These are phyloP conservation scores for Hippopotamus amphibius DNA, from an alignment of 2,113 vertebrate species.

Conservation along the genomic window DNA sequence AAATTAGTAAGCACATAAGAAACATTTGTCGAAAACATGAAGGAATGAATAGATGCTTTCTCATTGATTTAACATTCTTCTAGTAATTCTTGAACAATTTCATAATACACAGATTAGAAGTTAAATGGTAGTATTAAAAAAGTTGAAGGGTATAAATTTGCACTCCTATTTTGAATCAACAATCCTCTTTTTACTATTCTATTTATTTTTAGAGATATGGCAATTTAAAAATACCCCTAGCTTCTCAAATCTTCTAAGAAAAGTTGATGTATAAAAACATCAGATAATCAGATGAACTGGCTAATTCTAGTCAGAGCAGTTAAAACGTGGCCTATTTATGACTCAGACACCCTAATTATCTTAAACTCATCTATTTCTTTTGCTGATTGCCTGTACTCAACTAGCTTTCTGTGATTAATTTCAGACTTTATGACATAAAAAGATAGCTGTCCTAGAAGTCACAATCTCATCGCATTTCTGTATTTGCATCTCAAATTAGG, in stretches of 20 bases:
- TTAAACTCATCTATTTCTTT: slow-evolving; percentile 15
- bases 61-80: slow-evolving; percentile 20
- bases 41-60: neutral
- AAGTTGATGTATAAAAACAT: neutral
- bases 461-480: neutral
- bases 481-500: neutral
- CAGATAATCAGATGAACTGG: slow-evolving; percentile 31
- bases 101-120: neutral
- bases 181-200: neutral
- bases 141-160: neutral
- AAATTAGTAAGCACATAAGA: neutral
- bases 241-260: slow-evolving; percentile 6
- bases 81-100: neutral
- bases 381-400: neutral
- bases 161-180: slow-evolving; percentile 14
- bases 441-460: neutral
- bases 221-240: neutral
- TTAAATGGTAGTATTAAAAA: slow-evolving; percentile 40
- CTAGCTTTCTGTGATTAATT: slow-evolving; percentile 47
- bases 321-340: slow-evolving; percentile 42
- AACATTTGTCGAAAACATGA: neutral
- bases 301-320: slow-evolving; percentile 20
- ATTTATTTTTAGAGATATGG: slow-evolving; percentile 45
- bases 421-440: slow-evolving; percentile 31
- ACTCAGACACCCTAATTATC: slow-evolving; percentile 29